phyloP scores from a whole-genome alignment of 2,888 invertebrate genomes.

The Ennomos fuscantarius region DNA sequence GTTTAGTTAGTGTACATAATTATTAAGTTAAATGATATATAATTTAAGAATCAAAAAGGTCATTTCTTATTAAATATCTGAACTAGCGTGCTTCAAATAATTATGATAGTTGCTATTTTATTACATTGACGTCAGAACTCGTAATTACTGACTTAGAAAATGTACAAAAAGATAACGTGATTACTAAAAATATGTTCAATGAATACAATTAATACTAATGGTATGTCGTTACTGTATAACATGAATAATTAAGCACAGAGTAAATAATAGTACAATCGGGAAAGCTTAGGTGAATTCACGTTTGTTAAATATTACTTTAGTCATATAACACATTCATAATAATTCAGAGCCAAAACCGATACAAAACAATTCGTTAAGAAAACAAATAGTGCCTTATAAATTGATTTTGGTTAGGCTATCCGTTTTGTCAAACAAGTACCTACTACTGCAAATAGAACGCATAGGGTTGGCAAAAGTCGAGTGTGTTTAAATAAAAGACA shows the following conservation, averaged over 20 bases:
- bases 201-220: too few relatives aligned
- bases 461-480: conserved; percentile 34
- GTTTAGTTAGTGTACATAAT: too few relatives aligned
- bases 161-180: too few relatives aligned
- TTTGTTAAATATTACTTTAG: too few relatives aligned
- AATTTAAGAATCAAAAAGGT: too few relatives aligned
- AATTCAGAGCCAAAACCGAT: conserved; percentile 4
- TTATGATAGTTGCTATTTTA: not conserved
- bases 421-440: conserved; percentile 50
- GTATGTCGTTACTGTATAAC: too few relatives aligned
- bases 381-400: conserved; percentile 46
- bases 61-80: conserved; percentile 8
- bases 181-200: too few relatives aligned
- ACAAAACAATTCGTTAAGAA: conserved; percentile 37
- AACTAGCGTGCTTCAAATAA: conserved; percentile 18
- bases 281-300: too few relatives aligned
- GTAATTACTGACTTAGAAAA: not conserved
- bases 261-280: too few relatives aligned
- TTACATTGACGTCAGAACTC: not conserved
- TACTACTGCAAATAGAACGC: conserved; percentile 42
- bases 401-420: conserved; percentile 48
- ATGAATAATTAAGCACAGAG: too few relatives aligned
- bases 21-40: too few relatives aligned
- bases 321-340: too few relatives aligned
- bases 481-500: conserved; percentile 6